Base-by-base conservation (phyloP, 2,888 invertebrate species). In the Acholoe squamosa region DNA sequence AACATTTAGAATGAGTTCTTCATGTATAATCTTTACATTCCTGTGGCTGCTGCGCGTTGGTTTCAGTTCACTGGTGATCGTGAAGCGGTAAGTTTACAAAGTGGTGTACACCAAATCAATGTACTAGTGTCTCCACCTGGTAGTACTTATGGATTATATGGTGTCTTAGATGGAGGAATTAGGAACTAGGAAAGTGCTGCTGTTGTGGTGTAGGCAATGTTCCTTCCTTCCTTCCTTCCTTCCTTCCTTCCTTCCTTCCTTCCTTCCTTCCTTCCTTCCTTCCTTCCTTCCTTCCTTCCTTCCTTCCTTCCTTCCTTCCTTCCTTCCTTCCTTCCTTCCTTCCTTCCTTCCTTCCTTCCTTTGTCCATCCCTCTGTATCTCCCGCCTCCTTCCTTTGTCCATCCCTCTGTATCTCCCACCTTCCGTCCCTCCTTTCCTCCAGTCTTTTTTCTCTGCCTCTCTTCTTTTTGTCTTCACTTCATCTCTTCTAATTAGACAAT, bases 231-330 rank as follows among this genome's bases (percentile, higher is more conserved):
- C 88, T 88, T 14, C 54, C 88, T 88, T 14, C 54, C 88, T 88
- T 14, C 54, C 88, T 88, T 14, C 54, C 88, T 88, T 14, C 54
- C 88, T 88, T 14, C 54, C 88, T 88, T 14, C 54, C 88, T 88
- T 14, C 54, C 88, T 88, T 14, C 54, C 88, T 88, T 14, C 54
- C 88, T 88, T n/a, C 88, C 88, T 88, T n/a, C 88, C 88, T 88
- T n/a, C 88, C 88, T 88, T n/a, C 88, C 88, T 88, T n/a, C 88
- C 88, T 88, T n/a, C 88, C 88, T 88, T n/a, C 88, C 88, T 88
- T n/a, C 88, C 88, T 88, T n/a, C 88, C 88, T 88, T n/a, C 88
- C 88, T 88, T n/a, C 88, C 88, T 88, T n/a, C 88, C 88, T 88
- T n/a, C 88, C 88, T 88, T n/a, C 88, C 88, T 88, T n/a, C 88